phyloP scores from a whole-genome alignment of 2,888 invertebrate genomes.

The Netelia melanura region DNA sequence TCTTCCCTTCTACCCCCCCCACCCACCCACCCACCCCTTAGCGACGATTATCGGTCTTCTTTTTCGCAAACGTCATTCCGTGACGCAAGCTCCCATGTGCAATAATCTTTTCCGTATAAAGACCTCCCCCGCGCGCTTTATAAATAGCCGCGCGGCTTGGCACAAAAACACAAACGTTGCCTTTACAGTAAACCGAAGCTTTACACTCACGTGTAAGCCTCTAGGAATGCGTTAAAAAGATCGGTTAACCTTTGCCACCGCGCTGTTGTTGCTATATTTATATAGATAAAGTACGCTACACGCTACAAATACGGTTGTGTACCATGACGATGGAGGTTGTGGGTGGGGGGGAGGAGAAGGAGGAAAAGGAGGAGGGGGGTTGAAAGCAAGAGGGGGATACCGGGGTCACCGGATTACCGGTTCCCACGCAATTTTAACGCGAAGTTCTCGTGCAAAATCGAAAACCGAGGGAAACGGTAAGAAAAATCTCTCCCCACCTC shows the following conservation, averaged over 20 bases:
- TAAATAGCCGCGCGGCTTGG: constrained; percentile 30
- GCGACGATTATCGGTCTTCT: constrained; percentile 36
- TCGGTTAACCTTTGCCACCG: constrained; percentile 78
- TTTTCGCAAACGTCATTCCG: constrained; percentile 33
- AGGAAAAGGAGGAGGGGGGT: too few species aligned
- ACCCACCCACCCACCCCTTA: neutral
- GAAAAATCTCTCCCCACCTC: neutral
- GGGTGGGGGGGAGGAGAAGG: constrained; percentile 17
- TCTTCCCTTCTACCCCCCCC: neutral
- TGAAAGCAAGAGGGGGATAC: constrained; percentile 59
- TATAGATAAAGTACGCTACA: constrained; percentile 28
- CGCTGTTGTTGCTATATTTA: constrained; percentile 37
- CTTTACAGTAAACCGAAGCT: neutral
- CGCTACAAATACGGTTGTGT: constrained; percentile 14
- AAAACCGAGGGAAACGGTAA: constrained; percentile 45
- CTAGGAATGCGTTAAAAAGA: constrained; percentile 78
- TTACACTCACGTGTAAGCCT: constrained; percentile 70
- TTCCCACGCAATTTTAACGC: constrained; percentile 75
- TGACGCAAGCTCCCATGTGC: constrained; percentile 43
- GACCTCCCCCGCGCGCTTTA: constrained; percentile 13
- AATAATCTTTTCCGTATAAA: constrained; percentile 48
- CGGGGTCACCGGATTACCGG: constrained; percentile 76
- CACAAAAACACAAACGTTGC: neutral
- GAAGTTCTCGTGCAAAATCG: constrained; percentile 38
- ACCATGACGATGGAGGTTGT: neutral